These are phyloP conservation scores for Nomada ferruginata DNA, from an alignment of 2,888 invertebrate genomes.

Conservation along the genomic window DNA sequence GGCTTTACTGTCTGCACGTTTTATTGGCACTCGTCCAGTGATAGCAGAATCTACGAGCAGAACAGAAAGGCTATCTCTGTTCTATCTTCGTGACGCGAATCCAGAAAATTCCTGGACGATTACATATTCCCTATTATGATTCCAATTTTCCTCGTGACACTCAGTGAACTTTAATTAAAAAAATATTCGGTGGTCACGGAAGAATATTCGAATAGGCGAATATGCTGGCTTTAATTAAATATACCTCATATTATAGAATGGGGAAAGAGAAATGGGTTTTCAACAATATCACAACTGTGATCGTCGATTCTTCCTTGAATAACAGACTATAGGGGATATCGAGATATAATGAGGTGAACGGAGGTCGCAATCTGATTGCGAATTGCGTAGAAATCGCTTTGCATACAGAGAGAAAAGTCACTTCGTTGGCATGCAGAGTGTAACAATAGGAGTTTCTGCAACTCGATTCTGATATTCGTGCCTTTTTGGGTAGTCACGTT, in stretches of 20 bases:
- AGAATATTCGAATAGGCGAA: slow-evolving; percentile 3
- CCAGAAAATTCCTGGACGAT: background rate
- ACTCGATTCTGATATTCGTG: slow-evolving; percentile 43
- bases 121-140: background rate
- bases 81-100: slow-evolving; percentile 7
- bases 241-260: background rate
- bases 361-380: slow-evolving; percentile 40
- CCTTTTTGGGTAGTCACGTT: slow-evolving; percentile 42
- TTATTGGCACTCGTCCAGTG: slow-evolving; percentile 47
- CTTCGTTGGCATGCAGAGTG: slow-evolving; percentile 49
- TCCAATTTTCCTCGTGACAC: slow-evolving; percentile 8
- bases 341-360: slow-evolving; percentile 43
- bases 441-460: slow-evolving; percentile 36
- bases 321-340: background rate
- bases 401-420: slow-evolving; percentile 23
- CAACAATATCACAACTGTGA: slow-evolving; percentile 15
- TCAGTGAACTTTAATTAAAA: slow-evolving; percentile 30
- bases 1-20: slow-evolving; percentile 26
- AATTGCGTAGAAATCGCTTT: slow-evolving; percentile 18
- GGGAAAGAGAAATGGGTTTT: background rate
- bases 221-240: slow-evolving; percentile 10
- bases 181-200: slow-evolving; percentile 21
- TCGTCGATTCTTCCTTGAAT: slow-evolving; percentile 8
- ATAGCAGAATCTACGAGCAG: background rate
- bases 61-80: background rate